phyloP scores from a whole-genome alignment of 2,888 invertebrate species.

The Drosophila rubida region DNA sequence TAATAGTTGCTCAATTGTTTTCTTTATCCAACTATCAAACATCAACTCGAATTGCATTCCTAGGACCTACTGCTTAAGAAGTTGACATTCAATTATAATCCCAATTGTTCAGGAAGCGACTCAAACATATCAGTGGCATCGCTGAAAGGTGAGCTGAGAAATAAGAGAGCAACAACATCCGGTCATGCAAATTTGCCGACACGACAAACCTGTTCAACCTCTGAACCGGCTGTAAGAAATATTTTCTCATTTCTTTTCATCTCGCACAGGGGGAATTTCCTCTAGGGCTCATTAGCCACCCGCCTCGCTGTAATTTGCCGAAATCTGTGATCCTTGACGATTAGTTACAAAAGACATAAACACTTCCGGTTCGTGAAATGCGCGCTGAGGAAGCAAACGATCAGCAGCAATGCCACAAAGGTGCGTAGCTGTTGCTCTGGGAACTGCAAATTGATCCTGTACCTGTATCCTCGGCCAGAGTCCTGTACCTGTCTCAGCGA shows the following conservation, averaged over 20 bases:
- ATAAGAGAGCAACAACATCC: slow-evolving; percentile 59
- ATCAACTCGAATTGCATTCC: slow-evolving; percentile 3
- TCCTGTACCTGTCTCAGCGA: slow-evolving; percentile 64
- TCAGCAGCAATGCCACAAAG: slow-evolving; percentile 47
- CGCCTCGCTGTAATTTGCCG: slow-evolving; percentile 61
- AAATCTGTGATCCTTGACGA: slow-evolving; percentile 65
- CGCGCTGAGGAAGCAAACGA: slow-evolving; percentile 49
- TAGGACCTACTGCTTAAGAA: slow-evolving; percentile 5
- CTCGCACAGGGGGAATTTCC: slow-evolving; percentile 7
- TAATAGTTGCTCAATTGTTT: not conserved
- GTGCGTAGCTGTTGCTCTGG: slow-evolving; percentile 49
- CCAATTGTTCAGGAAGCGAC: slow-evolving; percentile 27
- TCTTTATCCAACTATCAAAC: not conserved
- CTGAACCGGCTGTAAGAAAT: slow-evolving; percentile 58
- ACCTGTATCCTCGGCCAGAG: slow-evolving; percentile 14
- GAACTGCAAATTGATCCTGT: slow-evolving; percentile 34
- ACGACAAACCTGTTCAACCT: slow-evolving; percentile 51
- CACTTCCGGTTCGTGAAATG: slow-evolving; percentile 64
- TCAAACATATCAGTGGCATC: slow-evolving; percentile 54
- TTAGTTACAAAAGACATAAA: slow-evolving; percentile 66
- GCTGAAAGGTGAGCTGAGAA: slow-evolving; percentile 32
- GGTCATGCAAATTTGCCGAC: slow-evolving; percentile 66
- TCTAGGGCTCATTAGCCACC: slow-evolving; percentile 55
- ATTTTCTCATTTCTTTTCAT: slow-evolving; percentile 29
- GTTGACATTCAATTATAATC: slow-evolving; percentile 47